Conservation (phyloP, 2,113 vertebrate species). For the Canis aureus region DNA sequence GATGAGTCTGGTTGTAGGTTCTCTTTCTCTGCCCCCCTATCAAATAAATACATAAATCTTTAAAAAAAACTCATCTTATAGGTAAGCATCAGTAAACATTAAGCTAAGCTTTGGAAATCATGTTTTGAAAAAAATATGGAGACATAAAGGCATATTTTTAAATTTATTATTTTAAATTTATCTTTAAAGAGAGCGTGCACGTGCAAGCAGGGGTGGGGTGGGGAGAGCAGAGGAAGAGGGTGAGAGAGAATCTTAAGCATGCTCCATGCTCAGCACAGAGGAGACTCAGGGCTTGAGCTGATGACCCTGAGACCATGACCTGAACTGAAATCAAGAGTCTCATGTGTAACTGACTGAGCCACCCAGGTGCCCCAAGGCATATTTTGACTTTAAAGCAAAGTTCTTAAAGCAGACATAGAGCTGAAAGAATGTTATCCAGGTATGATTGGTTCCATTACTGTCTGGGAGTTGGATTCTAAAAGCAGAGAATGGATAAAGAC, state of each 20-base stretch:
- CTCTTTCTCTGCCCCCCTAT: neutral
- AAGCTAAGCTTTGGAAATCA: neutral
- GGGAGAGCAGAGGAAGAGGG: neutral
- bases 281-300: neutral
- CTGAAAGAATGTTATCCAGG: neutral
- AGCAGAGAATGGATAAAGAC: neutral
- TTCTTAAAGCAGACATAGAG: neutral
- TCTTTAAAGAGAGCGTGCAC: neutral
- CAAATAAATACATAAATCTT: no score
- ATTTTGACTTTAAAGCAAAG: constrained; percentile 24
- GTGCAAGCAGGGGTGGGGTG: neutral
- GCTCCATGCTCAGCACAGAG: neutral
- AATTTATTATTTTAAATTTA: no score
- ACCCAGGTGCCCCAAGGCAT: neutral
- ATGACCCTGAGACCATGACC: neutral
- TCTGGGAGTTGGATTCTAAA: neutral
- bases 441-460: neutral
- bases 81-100: neutral
- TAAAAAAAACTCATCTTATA: no score
- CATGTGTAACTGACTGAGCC: neutral
- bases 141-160: neutral
- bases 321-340: neutral
- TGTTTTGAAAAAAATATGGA: neutral
- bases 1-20: neutral
- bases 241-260: neutral